phyloP scores from a whole-genome alignment of 2,113 vertebrate species.

The Nesogale talazaci region DNA sequence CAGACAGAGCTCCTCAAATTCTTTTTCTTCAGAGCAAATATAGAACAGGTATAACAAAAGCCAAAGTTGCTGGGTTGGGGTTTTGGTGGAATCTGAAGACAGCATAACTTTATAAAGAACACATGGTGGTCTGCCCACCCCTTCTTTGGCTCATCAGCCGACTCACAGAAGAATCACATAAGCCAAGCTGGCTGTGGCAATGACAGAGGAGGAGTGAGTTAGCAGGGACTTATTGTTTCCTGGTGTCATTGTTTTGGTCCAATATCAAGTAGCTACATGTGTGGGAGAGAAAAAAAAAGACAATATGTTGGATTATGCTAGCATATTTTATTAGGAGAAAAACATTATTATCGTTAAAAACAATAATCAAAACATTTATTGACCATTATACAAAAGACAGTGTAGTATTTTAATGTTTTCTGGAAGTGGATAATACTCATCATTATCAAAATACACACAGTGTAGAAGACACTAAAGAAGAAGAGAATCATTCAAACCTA shows the following conservation, averaged over 20 bases:
- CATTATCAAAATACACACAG: not conserved
- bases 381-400: not conserved
- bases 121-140: not conserved
- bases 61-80: not conserved
- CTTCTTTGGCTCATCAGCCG: not conserved
- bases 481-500: not conserved
- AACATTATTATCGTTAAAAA: not conserved
- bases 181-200: slow-evolving; percentile 13
- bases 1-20: not conserved
- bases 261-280: not conserved
- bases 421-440: not conserved
- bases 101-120: not conserved
- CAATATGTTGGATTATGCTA: not conserved
- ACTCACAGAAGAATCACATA: not conserved
- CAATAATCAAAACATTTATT: not conserved
- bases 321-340: slow-evolving; percentile 31
- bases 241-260: slow-evolving; percentile 19
- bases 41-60: not conserved
- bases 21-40: not conserved
- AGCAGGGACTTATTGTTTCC: not conserved
- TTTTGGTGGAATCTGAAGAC: not conserved
- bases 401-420: not conserved
- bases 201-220: not conserved
- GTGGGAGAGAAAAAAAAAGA: slow-evolving; percentile 12
- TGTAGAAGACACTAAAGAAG: not conserved